Conservation (phyloP, 1,140 invertebrate genomes). For the Bombus vancouverensis region DNA sequence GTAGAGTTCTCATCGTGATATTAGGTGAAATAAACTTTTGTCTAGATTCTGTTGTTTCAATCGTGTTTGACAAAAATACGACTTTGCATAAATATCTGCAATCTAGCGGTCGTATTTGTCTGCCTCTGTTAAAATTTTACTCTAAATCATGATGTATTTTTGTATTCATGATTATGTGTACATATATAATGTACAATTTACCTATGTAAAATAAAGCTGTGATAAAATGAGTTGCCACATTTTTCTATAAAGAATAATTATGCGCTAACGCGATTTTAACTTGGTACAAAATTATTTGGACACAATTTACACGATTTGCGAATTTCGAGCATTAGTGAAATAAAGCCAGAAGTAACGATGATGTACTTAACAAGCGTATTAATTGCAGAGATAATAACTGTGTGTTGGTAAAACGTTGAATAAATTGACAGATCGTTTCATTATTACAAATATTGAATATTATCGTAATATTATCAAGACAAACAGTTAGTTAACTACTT, state of each 20-base stretch:
- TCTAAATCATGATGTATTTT: too few relatives aligned
- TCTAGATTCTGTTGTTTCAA: background rate
- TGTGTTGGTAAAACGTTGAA: background rate
- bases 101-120: too few relatives aligned
- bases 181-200: background rate
- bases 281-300: background rate
- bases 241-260: background rate
- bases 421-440: slow-evolving; percentile 17
- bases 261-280: background rate
- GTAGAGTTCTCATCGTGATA: background rate
- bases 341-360: background rate
- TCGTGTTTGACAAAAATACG: background rate
- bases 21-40: background rate
- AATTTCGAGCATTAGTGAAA: background rate
- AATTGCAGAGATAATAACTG: background rate
- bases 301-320: background rate
- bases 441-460: slow-evolving; percentile 22
- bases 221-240: too few relatives aligned
- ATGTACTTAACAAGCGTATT: slow-evolving; percentile 13
- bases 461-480: background rate
- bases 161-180: too few relatives aligned
- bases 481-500: background rate
- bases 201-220: too few relatives aligned
- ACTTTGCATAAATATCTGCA: background rate
- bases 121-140: too few relatives aligned